phyloP scores from a whole-genome alignment of 2,797 vertebrate species.

The Pyrocephalus nanus region DNA sequence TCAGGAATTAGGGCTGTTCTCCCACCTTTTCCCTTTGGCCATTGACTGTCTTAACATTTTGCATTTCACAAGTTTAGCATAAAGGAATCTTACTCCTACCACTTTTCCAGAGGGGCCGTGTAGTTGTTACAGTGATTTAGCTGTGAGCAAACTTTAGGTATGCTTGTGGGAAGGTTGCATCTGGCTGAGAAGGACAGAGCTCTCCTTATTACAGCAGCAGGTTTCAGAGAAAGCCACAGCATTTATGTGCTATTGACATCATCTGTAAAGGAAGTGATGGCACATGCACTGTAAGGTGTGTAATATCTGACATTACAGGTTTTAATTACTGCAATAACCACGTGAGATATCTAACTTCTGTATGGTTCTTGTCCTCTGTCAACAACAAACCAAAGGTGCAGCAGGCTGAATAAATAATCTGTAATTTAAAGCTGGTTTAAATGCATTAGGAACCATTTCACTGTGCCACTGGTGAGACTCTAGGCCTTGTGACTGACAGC shows the following conservation, averaged over 20 bases:
- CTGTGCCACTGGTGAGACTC: not conserved
- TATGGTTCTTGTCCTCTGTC: not conserved
- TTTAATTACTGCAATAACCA: not conserved
- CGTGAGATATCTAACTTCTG: accelerated
- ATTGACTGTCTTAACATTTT: not conserved
- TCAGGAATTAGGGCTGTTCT: not conserved
- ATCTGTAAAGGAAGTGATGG: not conserved
- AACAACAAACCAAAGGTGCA: not conserved
- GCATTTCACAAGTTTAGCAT: not conserved
- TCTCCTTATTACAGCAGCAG: not conserved
- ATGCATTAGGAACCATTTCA: not conserved
- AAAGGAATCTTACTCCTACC: accelerated
- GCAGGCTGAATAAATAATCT: not conserved
- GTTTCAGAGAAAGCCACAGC: not conserved
- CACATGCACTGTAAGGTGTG: accelerated
- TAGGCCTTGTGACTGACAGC: not conserved
- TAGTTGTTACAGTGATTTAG: not conserved
- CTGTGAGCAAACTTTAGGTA: not conserved
- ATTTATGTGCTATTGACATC: accelerated
- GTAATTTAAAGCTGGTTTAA: not conserved
- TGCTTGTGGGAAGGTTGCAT: not conserved
- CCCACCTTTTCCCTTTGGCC: not conserved
- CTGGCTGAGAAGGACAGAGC: not conserved
- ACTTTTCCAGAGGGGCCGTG: not conserved
- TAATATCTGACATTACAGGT: not conserved